phyloP scores from a whole-genome alignment of 2,797 vertebrate genomes.

The Chrosomus eos region DNA sequence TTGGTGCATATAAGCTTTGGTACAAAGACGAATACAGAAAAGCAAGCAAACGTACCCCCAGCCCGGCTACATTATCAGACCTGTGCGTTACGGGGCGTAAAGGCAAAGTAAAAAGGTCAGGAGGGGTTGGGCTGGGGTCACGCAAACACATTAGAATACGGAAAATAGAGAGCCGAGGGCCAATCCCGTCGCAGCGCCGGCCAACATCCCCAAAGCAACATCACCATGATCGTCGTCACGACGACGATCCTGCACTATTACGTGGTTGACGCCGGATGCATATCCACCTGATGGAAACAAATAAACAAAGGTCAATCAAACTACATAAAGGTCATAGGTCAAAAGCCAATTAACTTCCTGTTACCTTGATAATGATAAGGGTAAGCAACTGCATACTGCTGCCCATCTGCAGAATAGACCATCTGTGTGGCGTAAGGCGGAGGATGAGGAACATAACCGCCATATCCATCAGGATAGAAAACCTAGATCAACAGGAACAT shows the following conservation, averaged over 20 bases:
- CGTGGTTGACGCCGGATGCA: constrained; percentile 81
- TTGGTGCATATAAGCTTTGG: constrained; percentile 32
- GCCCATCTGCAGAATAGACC: constrained; percentile 85
- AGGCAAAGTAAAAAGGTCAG: constrained; percentile 36
- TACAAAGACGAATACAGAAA: constrained; percentile 7
- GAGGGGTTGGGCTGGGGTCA: background rate
- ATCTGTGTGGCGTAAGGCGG: constrained; percentile 82
- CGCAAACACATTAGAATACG: constrained; percentile 82
- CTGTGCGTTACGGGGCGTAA: background rate
- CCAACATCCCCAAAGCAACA: constrained; percentile 90
- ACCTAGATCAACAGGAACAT: constrained; percentile 69
- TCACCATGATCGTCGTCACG: constrained; percentile 86
- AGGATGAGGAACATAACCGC: constrained; percentile 74
- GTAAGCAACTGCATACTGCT: constrained; percentile 86
- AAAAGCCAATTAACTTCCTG: background rate
- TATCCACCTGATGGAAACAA: constrained; percentile 78
- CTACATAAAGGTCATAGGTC: background rate
- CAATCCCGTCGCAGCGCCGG: constrained; percentile 93
- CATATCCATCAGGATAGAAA: constrained; percentile 83
- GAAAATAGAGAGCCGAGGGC: constrained; percentile 94
- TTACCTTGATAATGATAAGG: constrained; percentile 87
- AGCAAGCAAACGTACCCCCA: background rate
- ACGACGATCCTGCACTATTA: constrained; percentile 87
- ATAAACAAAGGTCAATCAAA: background rate
- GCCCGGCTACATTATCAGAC: constrained; percentile 17